Percentiles rank a stretch among this genome's conserved stretches.
Conservation (phyloP, 2,888 invertebrate species). For the Parnassius orleans region DNA sequence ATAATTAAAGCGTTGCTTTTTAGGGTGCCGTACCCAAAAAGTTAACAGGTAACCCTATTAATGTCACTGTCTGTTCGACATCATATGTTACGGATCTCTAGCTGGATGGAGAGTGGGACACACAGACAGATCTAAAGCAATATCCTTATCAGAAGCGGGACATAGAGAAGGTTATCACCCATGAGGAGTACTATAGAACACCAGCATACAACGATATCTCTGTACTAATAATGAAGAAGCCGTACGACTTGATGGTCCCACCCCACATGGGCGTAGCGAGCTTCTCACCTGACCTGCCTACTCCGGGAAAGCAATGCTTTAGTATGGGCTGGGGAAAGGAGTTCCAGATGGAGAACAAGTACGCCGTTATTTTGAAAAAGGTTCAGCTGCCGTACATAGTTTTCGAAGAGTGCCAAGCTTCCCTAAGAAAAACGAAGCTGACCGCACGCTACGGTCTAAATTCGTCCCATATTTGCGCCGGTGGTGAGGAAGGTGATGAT, state of each 20-base stretch:
- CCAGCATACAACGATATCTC: conserved; percentile 29
- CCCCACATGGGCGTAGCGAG: conserved; percentile 34
- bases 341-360: conserved; percentile 11
- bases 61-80: too few relatives aligned
- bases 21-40: too few relatives aligned
- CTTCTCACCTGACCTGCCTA: conserved; percentile 23
- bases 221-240: conserved; percentile 27
- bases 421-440: conserved; percentile 84
- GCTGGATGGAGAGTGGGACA: conserved; percentile 86
- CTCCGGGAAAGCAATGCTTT: conserved; percentile 26
- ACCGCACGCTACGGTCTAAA: conserved; percentile 85
- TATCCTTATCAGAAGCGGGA: conserved; percentile 82
- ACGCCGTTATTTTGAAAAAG: conserved; percentile 41
- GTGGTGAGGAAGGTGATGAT: conserved; percentile 86
- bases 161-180: conserved; percentile 77
- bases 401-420: conserved; percentile 58
- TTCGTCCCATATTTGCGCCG: conserved; percentile 88
- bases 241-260: conserved; percentile 24
- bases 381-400: conserved; percentile 87
- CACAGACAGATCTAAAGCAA: conserved; percentile 82
- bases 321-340: conserved; percentile 38
- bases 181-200: conserved; percentile 66
- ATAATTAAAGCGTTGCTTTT: not conserved
- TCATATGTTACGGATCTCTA: too few relatives aligned
- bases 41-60: too few relatives aligned